Evolutionary conservation across 2,888 invertebrate species (phyloP), one percentile per base, ranked within the genome.

Genomic region (Dynastes grantii): DNA sequence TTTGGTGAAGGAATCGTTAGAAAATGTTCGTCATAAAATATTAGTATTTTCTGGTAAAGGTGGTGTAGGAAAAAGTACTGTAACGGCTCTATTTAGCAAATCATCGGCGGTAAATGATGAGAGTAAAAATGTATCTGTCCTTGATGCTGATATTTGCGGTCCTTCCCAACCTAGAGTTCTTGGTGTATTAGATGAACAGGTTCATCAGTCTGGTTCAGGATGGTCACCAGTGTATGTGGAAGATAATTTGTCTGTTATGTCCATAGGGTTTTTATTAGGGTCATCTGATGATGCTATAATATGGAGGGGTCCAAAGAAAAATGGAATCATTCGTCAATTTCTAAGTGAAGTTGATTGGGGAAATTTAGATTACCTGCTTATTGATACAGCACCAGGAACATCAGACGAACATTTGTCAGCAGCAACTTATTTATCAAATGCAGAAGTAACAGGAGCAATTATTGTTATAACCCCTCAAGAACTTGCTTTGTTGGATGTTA

Each of bases 281-380:
- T n/a, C n/a, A n/a, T n/a, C n/a, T n/a, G n/a, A n/a, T n/a, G n/a
- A n/a, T n/a, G n/a, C n/a, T n/a, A n/a, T n/a, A n/a, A n/a, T n/a
- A n/a, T 99, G 99, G 99, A 92, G 99, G 84, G 99, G 99, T 40
- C 99, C 99, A 0, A 97, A 98, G 89, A 99, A 99, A 89, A 99
- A 98, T 90, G 95, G 96, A 70, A 96, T 99, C 95, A 98, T 98
- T 85, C 94, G 95, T 78, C 98, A 98, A 89, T 98, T 98, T 89
- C 90, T 98, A 53, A 95, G 95, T 82, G 97, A 98, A 89, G 98
- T 98, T 32, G 97, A 98, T 88, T 98, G 98, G 98, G 96, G 96
- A 6, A 93, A 92, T 71, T 88, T 98, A 81, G 98, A 99, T 88
- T 96, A 95, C 86, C 89, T 98, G 58, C 90, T 98, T 29, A 92